phyloP scores from a whole-genome alignment of 2,888 invertebrate genomes.

The Chalcosyrphus nemorum region DNA sequence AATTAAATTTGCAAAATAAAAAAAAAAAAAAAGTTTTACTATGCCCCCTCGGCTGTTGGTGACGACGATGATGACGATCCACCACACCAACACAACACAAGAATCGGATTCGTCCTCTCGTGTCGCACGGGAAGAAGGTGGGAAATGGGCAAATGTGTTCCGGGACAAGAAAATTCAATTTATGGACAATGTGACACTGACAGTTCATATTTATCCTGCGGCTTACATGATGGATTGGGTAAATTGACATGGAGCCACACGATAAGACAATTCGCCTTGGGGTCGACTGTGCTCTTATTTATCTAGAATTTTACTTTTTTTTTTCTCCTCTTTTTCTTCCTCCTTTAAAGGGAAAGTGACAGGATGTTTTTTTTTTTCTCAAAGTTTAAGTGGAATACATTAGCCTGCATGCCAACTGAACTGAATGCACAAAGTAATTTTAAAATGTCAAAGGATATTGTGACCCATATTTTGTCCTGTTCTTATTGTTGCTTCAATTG shows the following conservation, averaged over 20 bases:
- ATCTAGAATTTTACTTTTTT: constrained; percentile 29
- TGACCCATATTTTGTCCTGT: constrained; percentile 8
- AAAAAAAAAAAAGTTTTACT: neutral
- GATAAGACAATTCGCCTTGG: constrained; percentile 61
- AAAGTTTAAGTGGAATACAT: constrained; percentile 32
- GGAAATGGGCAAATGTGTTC: constrained; percentile 50
- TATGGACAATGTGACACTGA: constrained; percentile 72
- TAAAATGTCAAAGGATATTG: constrained; percentile 29
- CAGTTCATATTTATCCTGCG: constrained; percentile 72
- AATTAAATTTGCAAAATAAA: constrained; percentile 44
- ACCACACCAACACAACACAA: no score
- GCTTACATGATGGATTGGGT: constrained; percentile 72
- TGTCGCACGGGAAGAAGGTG: neutral
- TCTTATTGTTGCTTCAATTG: neutral
- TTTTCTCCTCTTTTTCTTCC: neutral
- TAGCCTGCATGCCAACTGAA: constrained; percentile 49
- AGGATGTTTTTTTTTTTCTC: neutral
- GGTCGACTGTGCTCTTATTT: constrained; percentile 48
- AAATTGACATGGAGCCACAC: constrained; percentile 66
- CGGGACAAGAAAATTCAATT: constrained; percentile 66
- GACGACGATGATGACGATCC: neutral
- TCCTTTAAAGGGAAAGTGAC: neutral
- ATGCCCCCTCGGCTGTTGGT: neutral
- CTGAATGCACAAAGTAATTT: constrained; percentile 66
- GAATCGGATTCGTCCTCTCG: neutral